These are phyloP conservation scores for Octopus bimaculoides DNA, from an alignment of 1,140 invertebrate species.

Conservation along the genomic window DNA sequence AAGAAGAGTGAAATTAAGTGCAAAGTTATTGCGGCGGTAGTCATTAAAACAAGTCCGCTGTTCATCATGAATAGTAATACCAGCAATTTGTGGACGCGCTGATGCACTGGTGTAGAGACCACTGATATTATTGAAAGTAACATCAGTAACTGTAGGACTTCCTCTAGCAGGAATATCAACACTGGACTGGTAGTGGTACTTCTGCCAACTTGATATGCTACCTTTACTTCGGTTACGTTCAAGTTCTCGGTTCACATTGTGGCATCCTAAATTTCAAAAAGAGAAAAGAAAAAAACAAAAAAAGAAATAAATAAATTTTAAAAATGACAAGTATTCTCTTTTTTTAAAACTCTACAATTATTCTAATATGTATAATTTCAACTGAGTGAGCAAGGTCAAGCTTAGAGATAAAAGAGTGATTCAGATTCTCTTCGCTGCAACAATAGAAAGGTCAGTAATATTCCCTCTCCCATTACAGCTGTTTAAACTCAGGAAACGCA, in stretches of 20 bases:
- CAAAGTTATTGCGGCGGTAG: conserved; percentile 1
- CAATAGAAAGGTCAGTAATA: too few species aligned
- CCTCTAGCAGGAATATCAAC: neutral
- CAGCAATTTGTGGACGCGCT: conserved; percentile 1
- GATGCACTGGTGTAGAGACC: neutral
- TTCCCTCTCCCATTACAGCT: too few species aligned
- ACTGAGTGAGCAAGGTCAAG: too few species aligned
- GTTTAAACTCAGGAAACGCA: too few species aligned
- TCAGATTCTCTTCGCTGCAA: too few species aligned
- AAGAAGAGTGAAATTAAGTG: neutral
- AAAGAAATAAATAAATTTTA: too few species aligned
- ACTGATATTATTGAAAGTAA: neutral
- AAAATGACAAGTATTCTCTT: too few species aligned
- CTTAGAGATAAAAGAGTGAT: too few species aligned
- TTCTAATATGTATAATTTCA: too few species aligned
- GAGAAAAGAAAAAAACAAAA: too few species aligned
- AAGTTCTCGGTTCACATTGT: neutral
- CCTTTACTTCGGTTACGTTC: neutral
- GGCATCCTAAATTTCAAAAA: neutral
- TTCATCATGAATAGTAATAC: neutral
- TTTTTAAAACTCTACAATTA: too few species aligned
- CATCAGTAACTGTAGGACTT: neutral
- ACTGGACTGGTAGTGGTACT: neutral
- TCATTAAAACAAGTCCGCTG: neutral
- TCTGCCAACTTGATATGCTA: neutral